These are phyloP conservation scores for Meloe dianella DNA, from an alignment of 2,888 invertebrate species.

Conservation along the genomic window DNA sequence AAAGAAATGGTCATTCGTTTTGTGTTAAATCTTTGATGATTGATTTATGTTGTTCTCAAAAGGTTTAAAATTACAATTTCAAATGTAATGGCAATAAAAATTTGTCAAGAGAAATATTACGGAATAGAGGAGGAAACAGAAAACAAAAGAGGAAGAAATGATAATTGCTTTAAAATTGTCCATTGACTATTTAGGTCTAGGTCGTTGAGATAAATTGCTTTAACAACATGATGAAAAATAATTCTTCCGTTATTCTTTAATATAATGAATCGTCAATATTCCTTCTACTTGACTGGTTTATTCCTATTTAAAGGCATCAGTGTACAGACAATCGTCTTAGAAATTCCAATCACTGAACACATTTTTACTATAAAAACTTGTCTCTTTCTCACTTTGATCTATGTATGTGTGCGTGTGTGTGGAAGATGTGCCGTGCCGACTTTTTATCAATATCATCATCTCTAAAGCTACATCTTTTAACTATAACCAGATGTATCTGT, in stretches of 20 bases:
- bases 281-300: conserved; percentile 27
- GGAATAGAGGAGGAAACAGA: neutral
- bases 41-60: too few species aligned
- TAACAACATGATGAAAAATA: neutral
- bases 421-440: neutral
- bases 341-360: conserved; percentile 39
- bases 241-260: conserved; percentile 9
- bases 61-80: too few species aligned
- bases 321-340: conserved; percentile 38
- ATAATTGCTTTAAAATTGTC: neutral
- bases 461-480: neutral
- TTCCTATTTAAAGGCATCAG: conserved; percentile 35
- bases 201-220: conserved; percentile 10
- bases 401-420: conserved; percentile 21
- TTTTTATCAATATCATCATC: neutral
- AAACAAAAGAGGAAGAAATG: neutral
- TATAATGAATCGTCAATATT: conserved; percentile 4
- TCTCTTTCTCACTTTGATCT: conserved; percentile 17
- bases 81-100: neutral
- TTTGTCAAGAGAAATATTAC: neutral
- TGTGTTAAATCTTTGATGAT: too few species aligned
- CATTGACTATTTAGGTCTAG: conserved; percentile 8
- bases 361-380: conserved; percentile 38
- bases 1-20: too few species aligned
- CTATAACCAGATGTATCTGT: neutral